Percentiles rank a stretch among this genome's conserved stretches.
Evolutionary conservation across 2,113 vertebrate genomes (phyloP).

Genomic region (Vicugna pacos): DNA sequence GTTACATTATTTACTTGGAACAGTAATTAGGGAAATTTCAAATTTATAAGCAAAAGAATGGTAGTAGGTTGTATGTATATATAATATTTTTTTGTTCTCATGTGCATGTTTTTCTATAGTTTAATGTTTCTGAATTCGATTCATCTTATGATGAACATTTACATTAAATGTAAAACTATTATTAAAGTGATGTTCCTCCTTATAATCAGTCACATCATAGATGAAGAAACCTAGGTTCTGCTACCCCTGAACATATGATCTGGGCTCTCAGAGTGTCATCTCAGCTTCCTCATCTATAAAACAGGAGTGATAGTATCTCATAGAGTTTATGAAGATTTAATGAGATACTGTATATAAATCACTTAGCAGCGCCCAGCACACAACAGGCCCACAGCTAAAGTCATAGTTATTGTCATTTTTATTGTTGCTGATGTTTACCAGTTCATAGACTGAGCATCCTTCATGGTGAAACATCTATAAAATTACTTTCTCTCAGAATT

Average conservation of each 20-base stretch:
- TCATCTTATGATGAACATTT: background rate
- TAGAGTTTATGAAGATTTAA: background rate
- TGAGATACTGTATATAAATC: background rate
- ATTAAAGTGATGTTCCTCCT: background rate
- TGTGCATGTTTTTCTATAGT: background rate
- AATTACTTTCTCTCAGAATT: constrained; percentile 32
- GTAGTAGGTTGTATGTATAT: background rate
- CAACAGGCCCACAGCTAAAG: background rate
- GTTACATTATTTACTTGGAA: background rate
- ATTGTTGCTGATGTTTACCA: background rate
- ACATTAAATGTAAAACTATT: background rate
- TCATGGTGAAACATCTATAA: background rate
- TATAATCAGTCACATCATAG: background rate
- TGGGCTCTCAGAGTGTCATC: background rate
- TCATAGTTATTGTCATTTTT: background rate
- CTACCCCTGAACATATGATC: too few relatives aligned
- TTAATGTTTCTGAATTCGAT: constrained; percentile 39
- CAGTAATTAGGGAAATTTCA: background rate
- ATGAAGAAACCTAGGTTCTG: constrained; percentile 36
- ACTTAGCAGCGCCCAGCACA: background rate
- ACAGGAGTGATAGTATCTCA: background rate
- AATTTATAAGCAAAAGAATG: constrained; percentile 18
- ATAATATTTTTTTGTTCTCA: background rate
- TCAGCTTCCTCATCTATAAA: background rate
- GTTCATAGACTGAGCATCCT: background rate